Percentiles rank a stretch among this genome's conserved stretches.
Evolutionary conservation across 1,140 invertebrate species (phyloP).

Genomic region (Chironomus striatipennis): DNA sequence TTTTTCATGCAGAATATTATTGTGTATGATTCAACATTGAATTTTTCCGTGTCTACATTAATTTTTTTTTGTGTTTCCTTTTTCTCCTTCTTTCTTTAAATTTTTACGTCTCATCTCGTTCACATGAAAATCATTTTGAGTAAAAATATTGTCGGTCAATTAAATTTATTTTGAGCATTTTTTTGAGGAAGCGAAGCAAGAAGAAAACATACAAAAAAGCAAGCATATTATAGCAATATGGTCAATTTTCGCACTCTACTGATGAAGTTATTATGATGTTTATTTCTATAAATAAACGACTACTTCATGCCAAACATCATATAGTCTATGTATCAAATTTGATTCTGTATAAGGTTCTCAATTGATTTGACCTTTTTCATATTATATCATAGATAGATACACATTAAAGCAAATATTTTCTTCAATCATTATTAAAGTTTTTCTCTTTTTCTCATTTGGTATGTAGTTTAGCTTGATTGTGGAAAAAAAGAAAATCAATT

Average conservation of each 20-base stretch:
- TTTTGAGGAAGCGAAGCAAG: too few species aligned
- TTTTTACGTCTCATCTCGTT: too few species aligned
- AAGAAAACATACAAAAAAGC: too few species aligned
- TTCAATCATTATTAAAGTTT: not conserved
- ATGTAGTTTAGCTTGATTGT: not conserved
- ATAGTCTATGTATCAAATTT: too few species aligned
- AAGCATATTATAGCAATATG: too few species aligned
- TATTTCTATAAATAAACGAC: not conserved
- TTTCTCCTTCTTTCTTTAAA: too few species aligned
- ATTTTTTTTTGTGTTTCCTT: not conserved
- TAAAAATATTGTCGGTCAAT: too few species aligned
- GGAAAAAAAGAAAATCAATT: not conserved
- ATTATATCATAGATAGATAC: not conserved
- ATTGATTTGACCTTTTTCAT: constrained; percentile 1
- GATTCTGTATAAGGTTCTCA: not conserved
- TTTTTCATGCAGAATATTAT: not conserved
- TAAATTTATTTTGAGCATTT: too few species aligned
- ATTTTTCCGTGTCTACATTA: not conserved
- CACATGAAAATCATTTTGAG: too few species aligned
- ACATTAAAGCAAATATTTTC: not conserved
- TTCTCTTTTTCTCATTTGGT: not conserved
- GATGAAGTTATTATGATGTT: not conserved
- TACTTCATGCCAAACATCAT: not conserved
- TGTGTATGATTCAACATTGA: not conserved
- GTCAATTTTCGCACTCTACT: not conserved